Percentiles rank a stretch among this genome's conserved stretches.
phyloP scores from a whole-genome alignment of 2,888 invertebrate genomes.

The Cryptocephalus moraei region DNA sequence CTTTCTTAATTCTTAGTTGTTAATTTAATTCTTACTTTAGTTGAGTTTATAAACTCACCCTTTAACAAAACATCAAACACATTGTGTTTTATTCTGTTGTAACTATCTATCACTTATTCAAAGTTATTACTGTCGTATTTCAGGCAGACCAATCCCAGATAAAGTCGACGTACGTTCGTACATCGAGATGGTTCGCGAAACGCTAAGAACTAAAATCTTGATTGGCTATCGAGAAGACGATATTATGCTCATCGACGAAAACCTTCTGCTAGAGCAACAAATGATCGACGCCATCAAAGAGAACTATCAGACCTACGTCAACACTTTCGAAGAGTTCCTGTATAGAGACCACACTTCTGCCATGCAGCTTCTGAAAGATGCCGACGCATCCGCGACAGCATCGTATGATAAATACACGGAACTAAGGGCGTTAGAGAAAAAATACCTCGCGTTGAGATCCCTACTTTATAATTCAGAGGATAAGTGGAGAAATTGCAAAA shows the following conservation, averaged over 20 bases:
- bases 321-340: conserved; percentile 50
- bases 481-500: conserved; percentile 49
- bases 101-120: too few relatives aligned
- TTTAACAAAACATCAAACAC: too few relatives aligned
- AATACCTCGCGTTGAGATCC: conserved; percentile 33
- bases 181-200: conserved; percentile 36
- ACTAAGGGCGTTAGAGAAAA: conserved; percentile 39
- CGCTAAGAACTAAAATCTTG: conserved; percentile 38
- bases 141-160: conserved; percentile 45
- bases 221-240: conserved; percentile 35
- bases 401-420: conserved; percentile 39
- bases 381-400: conserved; percentile 39
- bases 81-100: too few relatives aligned
- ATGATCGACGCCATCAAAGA: conserved; percentile 40
- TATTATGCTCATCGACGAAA: conserved; percentile 43
- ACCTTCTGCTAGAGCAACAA: conserved; percentile 43
- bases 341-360: conserved; percentile 51
- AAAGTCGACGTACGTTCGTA: conserved; percentile 50
- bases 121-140: conserved; percentile 4
- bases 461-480: conserved; percentile 50
- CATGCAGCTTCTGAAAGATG: conserved; percentile 43
- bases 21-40: too few relatives aligned
- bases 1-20: too few relatives aligned
- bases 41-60: too few relatives aligned
- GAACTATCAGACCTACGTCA: conserved; percentile 43